A percentile compares a stretch with the other conserved stretches of the same genome.
Conservation (phyloP, 1,140 invertebrate species). For the Nilaparvata lugens region DNA sequence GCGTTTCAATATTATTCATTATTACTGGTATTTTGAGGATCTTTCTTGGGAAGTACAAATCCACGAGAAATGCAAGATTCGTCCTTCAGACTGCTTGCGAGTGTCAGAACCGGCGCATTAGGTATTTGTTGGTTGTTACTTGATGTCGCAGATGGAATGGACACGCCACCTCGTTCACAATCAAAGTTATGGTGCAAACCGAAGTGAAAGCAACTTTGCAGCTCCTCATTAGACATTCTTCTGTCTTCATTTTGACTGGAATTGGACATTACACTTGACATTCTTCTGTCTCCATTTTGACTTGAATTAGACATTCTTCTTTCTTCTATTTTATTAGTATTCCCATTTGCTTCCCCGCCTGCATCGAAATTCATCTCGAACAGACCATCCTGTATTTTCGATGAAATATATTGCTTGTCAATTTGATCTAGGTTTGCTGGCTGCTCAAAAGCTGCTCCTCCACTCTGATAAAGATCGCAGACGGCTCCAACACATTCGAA, state of each 20-base stretch:
- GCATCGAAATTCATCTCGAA: conserved; percentile 5
- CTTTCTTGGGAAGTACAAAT: conserved; percentile 29
- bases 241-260: background rate
- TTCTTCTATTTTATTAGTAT: background rate
- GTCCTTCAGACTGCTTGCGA: conserved; percentile 36
- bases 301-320: background rate
- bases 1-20: no score
- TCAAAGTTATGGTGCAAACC: conserved; percentile 23
- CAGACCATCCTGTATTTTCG: background rate
- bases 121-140: conserved; percentile 15
- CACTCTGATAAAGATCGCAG: conserved; percentile 3
- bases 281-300: background rate
- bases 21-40: no score
- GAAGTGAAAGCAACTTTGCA: background rate
- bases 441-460: background rate
- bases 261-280: background rate
- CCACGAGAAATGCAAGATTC: conserved; percentile 33
- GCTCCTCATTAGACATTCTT: background rate
- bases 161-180: conserved; percentile 10
- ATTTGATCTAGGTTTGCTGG: no score
- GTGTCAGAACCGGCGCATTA: conserved; percentile 32
- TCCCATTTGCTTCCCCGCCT: background rate
- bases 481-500: conserved; percentile 22
- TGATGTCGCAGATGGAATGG: background rate
- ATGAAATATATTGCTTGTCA: no score